Conservation (phyloP, 2,797 vertebrate species). For the Sciurus vulgaris region DNA sequence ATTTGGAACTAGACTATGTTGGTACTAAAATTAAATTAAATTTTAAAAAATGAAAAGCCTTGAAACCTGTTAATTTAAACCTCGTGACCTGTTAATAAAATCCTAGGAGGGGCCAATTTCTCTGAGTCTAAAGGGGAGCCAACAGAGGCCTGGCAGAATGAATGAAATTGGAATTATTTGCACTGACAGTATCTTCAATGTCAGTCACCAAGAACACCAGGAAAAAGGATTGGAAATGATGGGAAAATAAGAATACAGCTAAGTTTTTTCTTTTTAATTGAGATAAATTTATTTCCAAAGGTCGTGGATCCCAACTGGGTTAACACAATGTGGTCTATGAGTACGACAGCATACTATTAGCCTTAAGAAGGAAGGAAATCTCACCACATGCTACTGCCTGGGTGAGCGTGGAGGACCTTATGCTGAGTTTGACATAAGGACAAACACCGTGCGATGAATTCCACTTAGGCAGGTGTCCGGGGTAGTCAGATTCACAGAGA, state of each 20-base stretch:
- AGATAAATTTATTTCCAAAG: conserved; percentile 5
- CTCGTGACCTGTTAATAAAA: conserved; percentile 19
- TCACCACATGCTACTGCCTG: no score
- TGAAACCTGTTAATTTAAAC: conserved; percentile 49
- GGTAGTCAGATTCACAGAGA: neutral
- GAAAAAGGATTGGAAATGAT: neutral
- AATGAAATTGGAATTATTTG: conserved; percentile 13
- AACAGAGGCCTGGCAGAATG: neutral
- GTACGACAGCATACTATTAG: neutral
- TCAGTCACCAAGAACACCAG: conserved; percentile 1
- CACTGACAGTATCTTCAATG: neutral
- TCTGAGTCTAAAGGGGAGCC: neutral
- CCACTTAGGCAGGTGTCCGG: neutral
- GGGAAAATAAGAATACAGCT: conserved; percentile 5
- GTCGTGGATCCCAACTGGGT: neutral
- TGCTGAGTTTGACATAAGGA: neutral
- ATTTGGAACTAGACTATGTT: conserved; percentile 41
- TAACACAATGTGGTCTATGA: neutral
- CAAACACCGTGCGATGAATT: no score
- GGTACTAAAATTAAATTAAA: conserved; percentile 41
- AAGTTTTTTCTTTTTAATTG: neutral
- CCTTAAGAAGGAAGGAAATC: neutral
- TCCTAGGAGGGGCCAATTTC: conserved; percentile 6
- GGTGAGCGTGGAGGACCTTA: neutral
- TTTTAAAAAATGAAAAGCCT: conserved; percentile 10